phyloP scores from a whole-genome alignment of 2,113 vertebrate genomes.

The Cepphus grylle region DNA sequence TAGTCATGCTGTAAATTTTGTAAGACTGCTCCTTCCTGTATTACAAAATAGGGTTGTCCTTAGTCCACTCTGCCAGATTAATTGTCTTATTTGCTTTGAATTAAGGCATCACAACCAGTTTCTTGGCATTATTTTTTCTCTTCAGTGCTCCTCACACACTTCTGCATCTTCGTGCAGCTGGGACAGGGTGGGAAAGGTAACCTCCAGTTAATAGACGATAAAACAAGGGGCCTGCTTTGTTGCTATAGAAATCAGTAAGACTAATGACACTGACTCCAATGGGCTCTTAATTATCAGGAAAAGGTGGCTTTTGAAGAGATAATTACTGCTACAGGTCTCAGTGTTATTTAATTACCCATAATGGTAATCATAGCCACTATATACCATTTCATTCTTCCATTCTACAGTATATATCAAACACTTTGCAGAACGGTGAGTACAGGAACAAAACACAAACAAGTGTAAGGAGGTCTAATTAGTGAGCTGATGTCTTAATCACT shows the following conservation, averaged over 20 bases:
- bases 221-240: background rate
- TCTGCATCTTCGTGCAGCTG: background rate
- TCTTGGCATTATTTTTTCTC: background rate
- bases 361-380: slow-evolving; percentile 18
- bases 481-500: background rate
- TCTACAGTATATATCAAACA: background rate
- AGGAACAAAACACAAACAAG: slow-evolving; percentile 16
- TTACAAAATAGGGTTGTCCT: background rate
- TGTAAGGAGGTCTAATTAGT: background rate
- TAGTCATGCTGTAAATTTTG: background rate
- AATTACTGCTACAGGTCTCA: slow-evolving; percentile 38
- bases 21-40: background rate
- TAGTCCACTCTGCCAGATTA: background rate
- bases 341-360: slow-evolving; percentile 61
- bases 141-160: background rate
- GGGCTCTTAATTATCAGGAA: background rate
- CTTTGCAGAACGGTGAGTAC: background rate
- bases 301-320: slow-evolving; percentile 18
- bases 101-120: background rate
- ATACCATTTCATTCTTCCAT: background rate
- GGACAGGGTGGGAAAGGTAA: background rate
- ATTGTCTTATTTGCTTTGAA: background rate
- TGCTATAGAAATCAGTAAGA: background rate
- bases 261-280: background rate
- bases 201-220: background rate